These are phyloP conservation scores for Argyresthia goedartella DNA, from an alignment of 2,888 invertebrate species.

Conservation along the genomic window DNA sequence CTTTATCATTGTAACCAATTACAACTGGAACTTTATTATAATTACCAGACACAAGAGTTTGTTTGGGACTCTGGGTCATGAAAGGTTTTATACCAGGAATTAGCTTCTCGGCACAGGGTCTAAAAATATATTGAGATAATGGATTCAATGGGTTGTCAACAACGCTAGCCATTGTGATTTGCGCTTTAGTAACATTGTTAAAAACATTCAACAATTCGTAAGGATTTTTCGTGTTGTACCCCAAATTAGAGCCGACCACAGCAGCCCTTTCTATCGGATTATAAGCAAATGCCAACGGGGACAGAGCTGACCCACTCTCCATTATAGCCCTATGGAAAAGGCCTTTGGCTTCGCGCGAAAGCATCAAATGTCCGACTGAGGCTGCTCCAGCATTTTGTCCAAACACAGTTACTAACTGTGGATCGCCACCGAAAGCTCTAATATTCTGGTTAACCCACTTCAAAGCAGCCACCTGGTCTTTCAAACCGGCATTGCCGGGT, in stretches of 20 bases:
- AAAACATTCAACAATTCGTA: conserved; percentile 12
- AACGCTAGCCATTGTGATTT: conserved; percentile 11
- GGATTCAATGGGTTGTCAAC: conserved; percentile 1
- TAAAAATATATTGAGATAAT: conserved; percentile 3
- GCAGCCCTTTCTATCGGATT: conserved; percentile 12
- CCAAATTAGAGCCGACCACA: conserved; percentile 10
- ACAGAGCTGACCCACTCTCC: conserved; percentile 13
- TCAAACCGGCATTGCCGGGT: conserved; percentile 14
- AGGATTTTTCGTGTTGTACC: conserved; percentile 14
- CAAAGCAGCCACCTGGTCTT: conserved; percentile 14
- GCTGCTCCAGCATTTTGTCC: conserved; percentile 14
- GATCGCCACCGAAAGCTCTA: conserved; percentile 12
- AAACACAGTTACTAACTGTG: conserved; percentile 12
- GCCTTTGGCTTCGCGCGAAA: conserved; percentile 11
- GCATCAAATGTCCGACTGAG: conserved; percentile 11
- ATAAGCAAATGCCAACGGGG: conserved; percentile 11
- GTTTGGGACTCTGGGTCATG: conserved; percentile 9
- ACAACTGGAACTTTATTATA: conserved; percentile 18
- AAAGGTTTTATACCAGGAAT: conserved; percentile 7
- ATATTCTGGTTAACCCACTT: conserved; percentile 13
- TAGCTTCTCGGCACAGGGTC: conserved; percentile 8
- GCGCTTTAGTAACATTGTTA: conserved; percentile 9
- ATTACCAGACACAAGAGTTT: conserved; percentile 11
- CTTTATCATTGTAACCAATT: conserved; percentile 27
- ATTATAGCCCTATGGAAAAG: conserved; percentile 13